Percentiles rank a stretch among this genome's conserved stretches.
phyloP scores from a whole-genome alignment of 1,140 invertebrate species.

The Microplitis mediator region DNA sequence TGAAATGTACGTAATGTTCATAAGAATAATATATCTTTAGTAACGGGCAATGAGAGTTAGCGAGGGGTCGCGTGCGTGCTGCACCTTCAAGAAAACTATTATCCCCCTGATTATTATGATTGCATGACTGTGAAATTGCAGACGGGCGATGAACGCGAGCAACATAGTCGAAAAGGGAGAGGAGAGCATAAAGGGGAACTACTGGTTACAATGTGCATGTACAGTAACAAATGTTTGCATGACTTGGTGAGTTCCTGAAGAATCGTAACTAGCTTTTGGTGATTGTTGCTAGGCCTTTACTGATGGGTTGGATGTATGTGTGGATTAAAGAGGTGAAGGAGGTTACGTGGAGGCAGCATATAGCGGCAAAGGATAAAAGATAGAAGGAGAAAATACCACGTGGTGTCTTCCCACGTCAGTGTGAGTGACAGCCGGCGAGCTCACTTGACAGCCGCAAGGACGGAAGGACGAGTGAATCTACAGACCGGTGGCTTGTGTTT shows the following conservation, averaged over 20 bases:
- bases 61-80: constrained; percentile 24
- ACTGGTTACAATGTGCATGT: constrained; percentile 8
- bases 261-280: constrained; percentile 61
- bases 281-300: constrained; percentile 24
- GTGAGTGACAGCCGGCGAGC: constrained; percentile 57
- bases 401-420: constrained; percentile 62
- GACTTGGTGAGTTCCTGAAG: constrained; percentile 57
- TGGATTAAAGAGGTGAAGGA: not conserved
- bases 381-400: constrained; percentile 48
- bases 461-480: constrained; percentile 45
- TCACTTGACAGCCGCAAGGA: constrained; percentile 46
- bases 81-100: constrained; percentile 46
- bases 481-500: constrained; percentile 61
- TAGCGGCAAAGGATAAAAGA: constrained; percentile 41
- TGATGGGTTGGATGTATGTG: not conserved
- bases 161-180: not conserved
- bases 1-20: not conserved
- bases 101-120: constrained; percentile 57
- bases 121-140: constrained; percentile 58
- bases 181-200: too few species aligned
- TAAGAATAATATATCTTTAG: constrained; percentile 13
- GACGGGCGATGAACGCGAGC: constrained; percentile 21
- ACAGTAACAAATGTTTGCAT: constrained; percentile 45
- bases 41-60: constrained; percentile 16
- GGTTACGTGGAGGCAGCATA: constrained; percentile 51